Evolutionary conservation across 2,888 invertebrate species (phyloP).

Genomic region (Cartodere bifasciata): DNA sequence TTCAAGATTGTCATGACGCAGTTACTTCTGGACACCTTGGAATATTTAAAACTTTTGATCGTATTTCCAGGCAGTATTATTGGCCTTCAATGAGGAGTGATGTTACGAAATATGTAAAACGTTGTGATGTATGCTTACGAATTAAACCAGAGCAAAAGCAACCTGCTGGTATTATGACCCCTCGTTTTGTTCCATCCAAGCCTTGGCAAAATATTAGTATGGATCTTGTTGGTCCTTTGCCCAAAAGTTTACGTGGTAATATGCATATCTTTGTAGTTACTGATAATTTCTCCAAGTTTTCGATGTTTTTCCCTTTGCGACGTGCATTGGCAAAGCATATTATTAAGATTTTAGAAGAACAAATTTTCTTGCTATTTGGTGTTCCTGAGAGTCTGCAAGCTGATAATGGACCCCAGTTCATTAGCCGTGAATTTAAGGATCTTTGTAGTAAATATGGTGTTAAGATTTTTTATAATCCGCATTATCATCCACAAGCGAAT

Average conservation of each 20-base stretch:
- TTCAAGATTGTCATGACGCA: no score
- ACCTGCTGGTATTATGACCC: constrained; percentile 7
- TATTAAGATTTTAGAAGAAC: constrained; percentile 10
- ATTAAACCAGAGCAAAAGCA: constrained; percentile 5
- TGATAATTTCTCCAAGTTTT: constrained; percentile 14
- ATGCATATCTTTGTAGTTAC: constrained; percentile 10
- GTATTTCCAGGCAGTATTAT: no score
- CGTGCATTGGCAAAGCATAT: constrained; percentile 8
- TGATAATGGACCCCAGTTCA: no score
- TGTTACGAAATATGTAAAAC: constrained; percentile 8
- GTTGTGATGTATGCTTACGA: constrained; percentile 7
- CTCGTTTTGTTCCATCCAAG: constrained; percentile 2
- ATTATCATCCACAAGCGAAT: constrained; percentile 8
- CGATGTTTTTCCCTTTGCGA: constrained; percentile 10
- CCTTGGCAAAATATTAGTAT: constrained; percentile 14
- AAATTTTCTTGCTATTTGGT: constrained; percentile 13
- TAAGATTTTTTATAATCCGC: no score
- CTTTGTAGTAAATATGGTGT: no score
- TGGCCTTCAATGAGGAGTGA: constrained; percentile 7
- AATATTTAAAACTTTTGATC: no score
- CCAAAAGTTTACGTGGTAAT: constrained; percentile 7
- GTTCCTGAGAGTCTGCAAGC: no score
- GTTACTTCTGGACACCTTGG: no score
- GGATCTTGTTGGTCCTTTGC: constrained; percentile 14
- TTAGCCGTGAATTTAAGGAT: no score